Evolutionary conservation across 2,113 vertebrate species (phyloP).

Genomic region (Mobula birostris): DNA sequence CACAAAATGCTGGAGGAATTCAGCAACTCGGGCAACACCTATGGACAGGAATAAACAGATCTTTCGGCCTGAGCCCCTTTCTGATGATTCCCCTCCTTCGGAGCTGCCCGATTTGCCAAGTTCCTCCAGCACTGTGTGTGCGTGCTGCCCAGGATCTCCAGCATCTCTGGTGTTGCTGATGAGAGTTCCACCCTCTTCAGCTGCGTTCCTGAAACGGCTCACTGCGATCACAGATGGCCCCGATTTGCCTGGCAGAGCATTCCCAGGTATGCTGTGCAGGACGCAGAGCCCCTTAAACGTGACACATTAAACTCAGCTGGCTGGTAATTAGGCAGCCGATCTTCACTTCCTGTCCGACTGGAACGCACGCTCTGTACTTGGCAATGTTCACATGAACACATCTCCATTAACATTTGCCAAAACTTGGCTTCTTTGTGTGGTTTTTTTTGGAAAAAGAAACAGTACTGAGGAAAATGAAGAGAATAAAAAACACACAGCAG

Average conservation of each 20-base stretch:
- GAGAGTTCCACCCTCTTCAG: neutral
- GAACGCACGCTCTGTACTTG: neutral
- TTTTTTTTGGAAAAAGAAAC: neutral
- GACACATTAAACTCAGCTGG: conserved; percentile 3
- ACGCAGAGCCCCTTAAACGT: neutral
- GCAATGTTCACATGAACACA: neutral
- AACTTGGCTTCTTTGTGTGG: neutral
- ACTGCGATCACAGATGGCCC: neutral
- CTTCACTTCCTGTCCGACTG: conserved; percentile 4
- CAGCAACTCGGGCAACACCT: too few species aligned
- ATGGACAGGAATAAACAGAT: too few species aligned
- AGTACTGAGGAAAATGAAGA: neutral
- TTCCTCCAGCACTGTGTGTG: too few species aligned
- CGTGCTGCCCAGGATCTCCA: too few species aligned
- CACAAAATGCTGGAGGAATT: too few species aligned
- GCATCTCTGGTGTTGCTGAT: too few species aligned
- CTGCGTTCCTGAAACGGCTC: neutral
- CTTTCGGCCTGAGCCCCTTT: too few species aligned
- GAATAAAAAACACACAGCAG: too few species aligned
- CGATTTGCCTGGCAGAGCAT: neutral
- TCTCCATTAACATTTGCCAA: neutral
- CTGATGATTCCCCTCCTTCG: too few species aligned
- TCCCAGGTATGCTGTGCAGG: neutral
- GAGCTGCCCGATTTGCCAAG: too few species aligned
- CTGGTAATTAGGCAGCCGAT: conserved; percentile 3